Base-by-base conservation (phyloP, 2,888 invertebrate species). In the Drosophila flavopinicola region DNA sequence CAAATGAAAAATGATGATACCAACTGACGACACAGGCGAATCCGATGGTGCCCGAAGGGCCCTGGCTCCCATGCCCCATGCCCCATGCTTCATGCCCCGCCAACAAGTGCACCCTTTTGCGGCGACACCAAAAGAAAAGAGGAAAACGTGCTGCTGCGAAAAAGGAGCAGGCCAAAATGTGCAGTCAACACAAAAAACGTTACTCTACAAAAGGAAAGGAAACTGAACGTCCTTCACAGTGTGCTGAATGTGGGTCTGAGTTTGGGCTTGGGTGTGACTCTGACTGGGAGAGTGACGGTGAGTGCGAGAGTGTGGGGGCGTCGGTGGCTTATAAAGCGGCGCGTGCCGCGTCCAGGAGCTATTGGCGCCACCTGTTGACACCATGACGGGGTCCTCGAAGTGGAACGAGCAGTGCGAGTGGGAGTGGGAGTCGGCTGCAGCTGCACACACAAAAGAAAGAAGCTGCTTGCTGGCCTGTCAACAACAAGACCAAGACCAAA, bases 151-250 rank as follows among this genome's bases (percentile, higher is more conserved):
- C 35, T 23, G 45, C 45, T 48, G 38, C 10, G 27, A 80, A 84
- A 75, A 82, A 64, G 69, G 45, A 78, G 47, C 78, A 78, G 37
- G 51, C 60, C 61, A 69, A 83, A 83, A 79, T 58, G 49, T 61
- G 76, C 72, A 71, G 60, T 53, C 72, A 52, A 57, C 58, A 61
- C 57, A 83, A 77, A 82, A 83, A 66, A n/a, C n/a, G 66, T 76
- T 83, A 33, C 71, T 59, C 42, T 39, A 56, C 75, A 80, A 80
- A 86, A 82, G 56, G 67, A 86, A 75, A 65, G 66, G 74, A 76
- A 77, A 57, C 61, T 56, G 60, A 78, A 86, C 85, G 80, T 78
- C 80, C 80, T 86, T 82, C 80, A 82, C 61, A 56, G 59, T 38
- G 48, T 41, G 49, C 6, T 57, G 45, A 3, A n/a, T 38, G 33